Base-by-base conservation (phyloP, 2,113 vertebrate genomes). In the Geococcyx californianus region DNA sequence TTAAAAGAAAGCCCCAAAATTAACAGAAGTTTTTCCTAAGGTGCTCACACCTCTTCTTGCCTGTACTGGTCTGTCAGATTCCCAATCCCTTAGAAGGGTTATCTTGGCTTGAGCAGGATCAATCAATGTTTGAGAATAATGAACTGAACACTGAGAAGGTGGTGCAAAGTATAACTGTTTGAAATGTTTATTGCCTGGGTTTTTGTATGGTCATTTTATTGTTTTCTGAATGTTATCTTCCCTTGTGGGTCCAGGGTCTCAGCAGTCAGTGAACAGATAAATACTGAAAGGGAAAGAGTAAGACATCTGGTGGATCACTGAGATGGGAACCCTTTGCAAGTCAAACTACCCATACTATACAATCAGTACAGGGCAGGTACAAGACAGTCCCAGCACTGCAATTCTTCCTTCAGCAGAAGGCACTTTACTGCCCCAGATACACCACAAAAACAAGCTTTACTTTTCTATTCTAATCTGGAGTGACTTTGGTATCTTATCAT, bases 181-280 rank as follows among this genome's bases (percentile, higher is more conserved):
- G 33, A 80, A 76, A 42, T 5, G 17, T 58, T 82, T 31, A 19
- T 6, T 28, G 20, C 29, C 52, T 3, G 1, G 19, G 69, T 76
- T 84, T 68, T 73, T 13, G 62, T 36, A n/a, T 0, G 2, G 25
- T 9, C 24, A 36, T 7, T 42, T 34, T 25, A 31, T 1, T 4
- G 15, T 14, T 67, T 38, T 24, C 44, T 68, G 36, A n/a, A 52
- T 87, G 52, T 59, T 51, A 40, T 8, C 20, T 31, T 25, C 21
- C 36, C 26, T 42, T 36, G 21, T 3, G 49, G 19, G 31, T 44
- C 36, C 70, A 60, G 29, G 15, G 34, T 42, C 31, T 49, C 77
- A 26, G 1, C 18, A 24, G 31, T 5, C 10, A 5, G 25, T 13
- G 9, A 45, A 40, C 34, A 58, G 25, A n/a, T 49, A 62, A 73